phyloP scores from a whole-genome alignment of 2,113 vertebrate genomes.

The Pitta sordida region DNA sequence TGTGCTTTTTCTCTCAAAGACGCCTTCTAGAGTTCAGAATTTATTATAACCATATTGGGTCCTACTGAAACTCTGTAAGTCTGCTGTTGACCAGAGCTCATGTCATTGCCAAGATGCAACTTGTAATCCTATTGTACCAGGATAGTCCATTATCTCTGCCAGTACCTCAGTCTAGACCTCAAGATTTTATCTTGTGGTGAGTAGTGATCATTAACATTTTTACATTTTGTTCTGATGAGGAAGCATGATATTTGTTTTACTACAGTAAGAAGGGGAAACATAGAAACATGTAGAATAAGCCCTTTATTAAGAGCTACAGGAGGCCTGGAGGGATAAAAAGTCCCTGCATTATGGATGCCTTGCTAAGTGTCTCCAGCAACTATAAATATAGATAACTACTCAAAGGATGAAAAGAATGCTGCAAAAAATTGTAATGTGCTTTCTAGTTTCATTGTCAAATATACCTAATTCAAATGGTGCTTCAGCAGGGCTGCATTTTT shows the following conservation, averaged over 20 bases:
- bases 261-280: neutral
- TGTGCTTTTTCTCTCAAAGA: neutral
- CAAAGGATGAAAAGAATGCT: neutral
- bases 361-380: neutral
- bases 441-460: neutral
- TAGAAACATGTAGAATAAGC: neutral
- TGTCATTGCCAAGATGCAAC: neutral
- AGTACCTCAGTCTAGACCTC: neutral
- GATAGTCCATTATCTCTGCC: accelerated
- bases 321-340: neutral
- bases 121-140: neutral
- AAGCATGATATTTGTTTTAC: neutral
- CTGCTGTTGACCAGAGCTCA: neutral
- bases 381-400: neutral
- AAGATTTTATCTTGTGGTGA: accelerated
- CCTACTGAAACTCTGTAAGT: neutral
- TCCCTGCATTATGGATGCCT: neutral
- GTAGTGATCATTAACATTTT: neutral
- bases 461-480: neutral
- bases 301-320: neutral
- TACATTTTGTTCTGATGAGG: neutral
- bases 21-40: neutral
- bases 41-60: neutral
- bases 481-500: neutral
- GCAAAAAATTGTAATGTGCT: neutral